phyloP scores from a whole-genome alignment of 92 coral and sea anemone species.

The Plumapathes pennacea region DNA sequence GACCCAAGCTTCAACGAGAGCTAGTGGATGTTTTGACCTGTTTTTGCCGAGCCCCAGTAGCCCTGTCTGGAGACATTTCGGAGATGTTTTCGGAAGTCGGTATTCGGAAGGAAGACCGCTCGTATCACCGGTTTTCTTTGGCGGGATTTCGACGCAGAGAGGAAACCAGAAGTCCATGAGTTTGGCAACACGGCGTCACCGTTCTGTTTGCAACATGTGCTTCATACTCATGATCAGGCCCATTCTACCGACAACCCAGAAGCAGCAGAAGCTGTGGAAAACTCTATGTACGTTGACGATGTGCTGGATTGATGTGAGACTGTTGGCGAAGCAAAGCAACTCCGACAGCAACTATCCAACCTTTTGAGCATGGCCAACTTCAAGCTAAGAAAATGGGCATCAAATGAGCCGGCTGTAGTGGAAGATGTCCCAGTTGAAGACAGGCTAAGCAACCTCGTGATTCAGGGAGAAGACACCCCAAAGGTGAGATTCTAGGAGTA shows the following conservation, averaged over 20 bases:
- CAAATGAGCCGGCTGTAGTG: conserved; percentile 13
- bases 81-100: conserved; percentile 31
- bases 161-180: conserved; percentile 25
- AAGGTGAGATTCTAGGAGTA: conserved; percentile 29
- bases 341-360: conserved; percentile 1
- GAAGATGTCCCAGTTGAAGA: conserved; percentile 21
- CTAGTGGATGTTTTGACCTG: conserved; percentile 19
- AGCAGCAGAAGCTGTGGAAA: conserved; percentile 35
- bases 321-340: too few species aligned
- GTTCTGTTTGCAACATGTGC: conserved; percentile 26
- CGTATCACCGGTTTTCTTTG: conserved; percentile 22
- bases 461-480: conserved; percentile 2
- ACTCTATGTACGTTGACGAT: conserved; percentile 39
- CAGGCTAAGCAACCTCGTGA: neutral
- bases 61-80: conserved; percentile 27
- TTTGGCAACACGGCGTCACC: conserved; percentile 49
- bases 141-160: conserved; percentile 2
- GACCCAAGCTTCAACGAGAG: conserved; percentile 29
- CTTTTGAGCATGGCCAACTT: conserved; percentile 12
- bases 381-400: conserved; percentile 16
- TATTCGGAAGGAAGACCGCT: conserved; percentile 21
- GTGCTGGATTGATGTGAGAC: conserved; percentile 28
- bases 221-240: conserved; percentile 26
- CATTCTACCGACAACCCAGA: conserved; percentile 23
- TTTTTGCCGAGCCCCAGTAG: conserved; percentile 23